Base-by-base conservation (phyloP, 2,113 vertebrate genomes). In the Hyla sarda region DNA sequence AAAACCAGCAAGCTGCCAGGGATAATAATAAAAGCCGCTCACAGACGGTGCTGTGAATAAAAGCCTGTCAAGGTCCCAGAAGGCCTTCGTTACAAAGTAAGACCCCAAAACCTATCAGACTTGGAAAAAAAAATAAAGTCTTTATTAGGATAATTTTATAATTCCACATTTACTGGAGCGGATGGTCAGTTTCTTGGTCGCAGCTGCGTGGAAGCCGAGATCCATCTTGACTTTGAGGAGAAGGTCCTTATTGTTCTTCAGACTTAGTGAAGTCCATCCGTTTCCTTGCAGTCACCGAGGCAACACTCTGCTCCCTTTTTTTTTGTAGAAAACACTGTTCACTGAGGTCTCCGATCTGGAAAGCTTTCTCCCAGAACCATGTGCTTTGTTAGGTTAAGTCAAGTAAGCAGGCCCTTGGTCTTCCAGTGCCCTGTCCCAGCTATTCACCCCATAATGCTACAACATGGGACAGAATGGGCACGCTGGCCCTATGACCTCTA, bases 361-460 rank as follows among this genome's bases (percentile, higher is more conserved):
- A 82, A 71, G 41, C 62, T 82, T 82, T 82, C 62, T 82, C 62
- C 80, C 80, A 82, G 62, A 82, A 69, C 80, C 80, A 69, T 69
- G 80, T 52, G 19, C 80, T 82, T 82, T 82, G 80, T 82, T 82
- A 71, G 45, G 62, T 82, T 69, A 82, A 69, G 80, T 69, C 62
- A 82, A 50, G 60, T 71, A 69, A 82, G 41, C 47, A 32, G 62
- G 25, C 62, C 62, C 28, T n/a, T 32, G 25, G 41, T n/a, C 79
- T 67, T 45, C 41, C 30, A 28, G 17, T n/a, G n/a, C 60, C 13
- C 62, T 34, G 62, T 52, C 45, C 67, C 32, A 30, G 45, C 80
- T 69, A 67, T 82, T 82, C 62, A 82, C 28, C 60, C 58, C 21
- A 13, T 60, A 52, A 32, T 82, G 62, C 41, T 69, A 82, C 80